Conservation (phyloP, 2,888 invertebrate species). For the Cataglyphis rosenhaueri region DNA sequence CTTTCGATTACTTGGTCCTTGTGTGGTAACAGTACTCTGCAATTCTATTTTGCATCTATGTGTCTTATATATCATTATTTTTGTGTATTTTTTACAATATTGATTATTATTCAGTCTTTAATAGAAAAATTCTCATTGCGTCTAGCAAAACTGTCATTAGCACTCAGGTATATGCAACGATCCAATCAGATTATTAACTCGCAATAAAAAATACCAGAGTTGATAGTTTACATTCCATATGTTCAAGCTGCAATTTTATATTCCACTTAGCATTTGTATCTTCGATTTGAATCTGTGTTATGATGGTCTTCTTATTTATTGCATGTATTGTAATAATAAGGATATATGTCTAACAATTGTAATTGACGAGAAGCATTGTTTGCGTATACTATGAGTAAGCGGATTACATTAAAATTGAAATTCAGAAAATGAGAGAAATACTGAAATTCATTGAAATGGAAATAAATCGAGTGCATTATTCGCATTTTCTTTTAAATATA, state of each 20-base stretch:
- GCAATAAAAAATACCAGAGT: slow-evolving; percentile 20
- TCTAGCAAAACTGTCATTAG: slow-evolving; percentile 1
- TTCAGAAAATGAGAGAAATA: background rate
- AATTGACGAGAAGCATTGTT: slow-evolving; percentile 4
- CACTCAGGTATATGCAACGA: background rate
- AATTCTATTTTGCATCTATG: slow-evolving; percentile 3
- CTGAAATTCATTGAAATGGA: slow-evolving; percentile 8
- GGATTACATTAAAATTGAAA: slow-evolving; percentile 12
- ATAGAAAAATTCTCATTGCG: background rate
- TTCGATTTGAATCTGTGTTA: slow-evolving; percentile 70
- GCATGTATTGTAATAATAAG: slow-evolving; percentile 37
- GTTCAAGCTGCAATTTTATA: slow-evolving; percentile 62
- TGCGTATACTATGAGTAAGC: background rate
- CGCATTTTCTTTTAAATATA: slow-evolving; percentile 13
- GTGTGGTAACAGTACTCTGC: slow-evolving; percentile 50
- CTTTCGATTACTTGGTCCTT: slow-evolving; percentile 81
- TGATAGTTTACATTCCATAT: slow-evolving; percentile 68
- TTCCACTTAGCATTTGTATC: slow-evolving; percentile 71
- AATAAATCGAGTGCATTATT: slow-evolving; percentile 11
- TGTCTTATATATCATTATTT: slow-evolving; percentile 1
- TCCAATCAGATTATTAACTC: slow-evolving; percentile 3
- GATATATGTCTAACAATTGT: slow-evolving; percentile 9
- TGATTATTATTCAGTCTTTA: slow-evolving; percentile 14
- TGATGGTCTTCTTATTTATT: slow-evolving; percentile 73
- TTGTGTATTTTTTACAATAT: background rate